phyloP scores from a whole-genome alignment of 2,888 invertebrate genomes.

The Alloplasta piceator region DNA sequence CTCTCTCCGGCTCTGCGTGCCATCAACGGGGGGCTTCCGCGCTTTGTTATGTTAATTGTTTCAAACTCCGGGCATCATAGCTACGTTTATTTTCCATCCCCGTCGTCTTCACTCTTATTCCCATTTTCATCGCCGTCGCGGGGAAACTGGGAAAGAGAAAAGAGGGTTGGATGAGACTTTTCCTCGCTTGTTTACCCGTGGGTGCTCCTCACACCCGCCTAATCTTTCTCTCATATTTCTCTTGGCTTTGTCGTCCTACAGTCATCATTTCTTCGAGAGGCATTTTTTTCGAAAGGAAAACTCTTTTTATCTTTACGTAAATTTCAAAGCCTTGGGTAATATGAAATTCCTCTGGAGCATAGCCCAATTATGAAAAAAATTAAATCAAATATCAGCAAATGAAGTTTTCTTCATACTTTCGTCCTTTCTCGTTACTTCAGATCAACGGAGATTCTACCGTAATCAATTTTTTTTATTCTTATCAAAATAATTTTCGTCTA shows the following conservation, averaged over 20 bases:
- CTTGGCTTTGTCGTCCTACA: slow-evolving; percentile 26
- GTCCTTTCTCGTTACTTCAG: too few species aligned
- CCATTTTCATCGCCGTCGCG: slow-evolving; percentile 49
- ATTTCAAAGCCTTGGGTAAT: too few species aligned
- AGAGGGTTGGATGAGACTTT: neutral
- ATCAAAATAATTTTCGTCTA: too few species aligned
- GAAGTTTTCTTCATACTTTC: too few species aligned
- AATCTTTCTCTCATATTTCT: neutral
- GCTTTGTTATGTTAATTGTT: slow-evolving; percentile 83
- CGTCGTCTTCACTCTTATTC: slow-evolving; percentile 69
- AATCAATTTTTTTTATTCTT: too few species aligned
- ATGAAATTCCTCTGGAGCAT: too few species aligned
- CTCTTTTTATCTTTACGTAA: too few species aligned
- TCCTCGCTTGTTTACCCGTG: slow-evolving; percentile 56
- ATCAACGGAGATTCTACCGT: too few species aligned
- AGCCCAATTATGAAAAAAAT: too few species aligned
- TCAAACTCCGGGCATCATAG: slow-evolving; percentile 81
- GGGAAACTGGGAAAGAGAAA: neutral
- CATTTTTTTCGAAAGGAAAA: too few species aligned
- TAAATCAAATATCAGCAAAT: too few species aligned
- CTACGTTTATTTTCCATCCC: slow-evolving; percentile 81
- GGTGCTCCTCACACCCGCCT: slow-evolving; percentile 26
- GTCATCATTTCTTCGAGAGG: neutral
- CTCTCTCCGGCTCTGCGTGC: slow-evolving; percentile 58
- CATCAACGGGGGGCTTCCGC: slow-evolving; percentile 67